Percentiles rank a stretch among this genome's conserved stretches.
These are phyloP conservation scores for Enhydra lutris DNA, from an alignment of 2,113 vertebrate species.

Conservation along the genomic window DNA sequence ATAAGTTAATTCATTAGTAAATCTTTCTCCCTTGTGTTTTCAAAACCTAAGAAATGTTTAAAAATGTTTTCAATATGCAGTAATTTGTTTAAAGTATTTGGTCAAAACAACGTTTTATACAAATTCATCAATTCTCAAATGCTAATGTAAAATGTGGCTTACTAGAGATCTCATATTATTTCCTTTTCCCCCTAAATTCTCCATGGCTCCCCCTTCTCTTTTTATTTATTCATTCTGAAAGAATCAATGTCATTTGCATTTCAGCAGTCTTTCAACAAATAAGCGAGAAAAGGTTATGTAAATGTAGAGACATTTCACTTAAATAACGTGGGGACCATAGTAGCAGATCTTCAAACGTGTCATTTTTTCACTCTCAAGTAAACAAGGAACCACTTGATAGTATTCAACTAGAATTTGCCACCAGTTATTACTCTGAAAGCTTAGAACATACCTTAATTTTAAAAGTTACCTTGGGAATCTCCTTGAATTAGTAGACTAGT, in stretches of 20 bases:
- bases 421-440: not conserved
- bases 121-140: not conserved
- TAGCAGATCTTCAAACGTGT: not conserved
- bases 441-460: slow-evolving; percentile 27
- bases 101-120: not conserved
- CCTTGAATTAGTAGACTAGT: not conserved
- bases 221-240: not conserved
- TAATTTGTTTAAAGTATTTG: not conserved
- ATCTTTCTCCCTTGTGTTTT: not conserved
- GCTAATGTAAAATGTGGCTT: not conserved
- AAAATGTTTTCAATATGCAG: not conserved
- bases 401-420: not conserved
- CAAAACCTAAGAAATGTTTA: not conserved
- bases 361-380: not conserved
- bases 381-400: not conserved
- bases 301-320: slow-evolving; percentile 8
- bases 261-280: not conserved
- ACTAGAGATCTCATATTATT: not conserved
- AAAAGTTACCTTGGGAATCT: not conserved
- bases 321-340: not conserved
- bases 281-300: not conserved
- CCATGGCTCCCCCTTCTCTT: not conserved
- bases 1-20: not conserved
- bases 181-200: not conserved
- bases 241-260: not conserved